phyloP scores from a whole-genome alignment of 2,797 vertebrate species.

The Semotilus atromaculatus region DNA sequence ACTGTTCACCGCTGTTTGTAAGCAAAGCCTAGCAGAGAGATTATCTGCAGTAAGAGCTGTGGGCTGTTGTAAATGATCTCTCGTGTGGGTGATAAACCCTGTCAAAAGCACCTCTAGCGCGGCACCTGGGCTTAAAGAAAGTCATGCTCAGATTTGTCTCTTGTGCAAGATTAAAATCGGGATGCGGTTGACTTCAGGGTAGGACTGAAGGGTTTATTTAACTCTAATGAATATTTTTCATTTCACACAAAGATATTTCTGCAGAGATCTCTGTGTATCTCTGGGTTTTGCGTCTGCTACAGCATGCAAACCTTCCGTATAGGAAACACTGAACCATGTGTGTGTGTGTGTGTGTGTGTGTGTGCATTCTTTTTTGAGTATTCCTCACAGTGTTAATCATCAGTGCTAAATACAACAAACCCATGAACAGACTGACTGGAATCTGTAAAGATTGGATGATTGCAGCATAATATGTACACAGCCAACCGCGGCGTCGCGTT shows the following conservation, averaged over 20 bases:
- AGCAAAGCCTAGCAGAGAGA: slow-evolving; percentile 58
- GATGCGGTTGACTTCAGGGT: slow-evolving; percentile 62
- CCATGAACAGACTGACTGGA: slow-evolving; percentile 33
- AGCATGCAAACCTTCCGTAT: not conserved
- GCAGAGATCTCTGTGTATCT: slow-evolving; percentile 3
- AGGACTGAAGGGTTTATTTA: slow-evolving; percentile 55
- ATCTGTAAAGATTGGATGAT: slow-evolving; percentile 37
- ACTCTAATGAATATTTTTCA: slow-evolving; percentile 46
- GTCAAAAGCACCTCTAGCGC: slow-evolving; percentile 58
- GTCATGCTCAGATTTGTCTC: slow-evolving; percentile 55
- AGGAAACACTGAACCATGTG: not conserved
- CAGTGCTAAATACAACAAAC: slow-evolving; percentile 40
- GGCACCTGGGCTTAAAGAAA: slow-evolving; percentile 55
- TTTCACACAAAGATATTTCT: slow-evolving; percentile 45
- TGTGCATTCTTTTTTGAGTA: not conserved
- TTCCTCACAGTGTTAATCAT: slow-evolving; percentile 11
- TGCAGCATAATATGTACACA: not conserved
- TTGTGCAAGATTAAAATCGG: slow-evolving; percentile 62
- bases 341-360: not conserved
- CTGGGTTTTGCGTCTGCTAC: not conserved
- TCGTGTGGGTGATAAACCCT: slow-evolving; percentile 62
- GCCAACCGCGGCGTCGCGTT: not conserved
- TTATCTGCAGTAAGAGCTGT: slow-evolving; percentile 59
- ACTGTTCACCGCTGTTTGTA: slow-evolving; percentile 59
- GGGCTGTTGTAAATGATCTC: slow-evolving; percentile 62